A percentile compares a stretch with the other conserved stretches of the same genome.
These are phyloP conservation scores for Monarcha castaneiventris DNA, from an alignment of 2,113 vertebrate species.

Conservation along the genomic window DNA sequence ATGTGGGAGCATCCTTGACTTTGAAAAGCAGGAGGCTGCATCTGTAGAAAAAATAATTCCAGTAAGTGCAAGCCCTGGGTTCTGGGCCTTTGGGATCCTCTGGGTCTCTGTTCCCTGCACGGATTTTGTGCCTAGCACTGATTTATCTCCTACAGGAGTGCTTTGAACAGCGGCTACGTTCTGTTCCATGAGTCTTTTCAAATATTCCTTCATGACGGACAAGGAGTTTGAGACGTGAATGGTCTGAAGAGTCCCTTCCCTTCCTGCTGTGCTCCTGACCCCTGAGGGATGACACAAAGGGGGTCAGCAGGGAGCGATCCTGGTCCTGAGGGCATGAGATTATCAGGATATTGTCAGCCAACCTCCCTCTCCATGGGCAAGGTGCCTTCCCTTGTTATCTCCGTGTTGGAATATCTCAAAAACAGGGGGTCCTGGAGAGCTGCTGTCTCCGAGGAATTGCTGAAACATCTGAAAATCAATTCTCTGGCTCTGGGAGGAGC, in stretches of 20 bases:
- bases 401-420: not conserved
- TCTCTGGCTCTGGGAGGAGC: not conserved
- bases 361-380: fast-evolving
- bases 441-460: not conserved
- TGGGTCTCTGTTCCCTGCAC: not conserved
- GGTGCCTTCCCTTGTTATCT: not conserved
- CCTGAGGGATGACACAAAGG: not conserved
- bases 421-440: not conserved
- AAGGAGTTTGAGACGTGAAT: not conserved
- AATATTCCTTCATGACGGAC: not conserved
- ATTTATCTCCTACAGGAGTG: not conserved
- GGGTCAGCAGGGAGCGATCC: not conserved
- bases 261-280: not conserved
- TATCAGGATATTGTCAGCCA: not conserved
- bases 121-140: not conserved
- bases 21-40: not conserved
- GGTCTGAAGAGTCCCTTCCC: not conserved
- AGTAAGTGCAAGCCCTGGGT: not conserved
- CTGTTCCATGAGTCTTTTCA: not conserved
- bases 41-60: not conserved
- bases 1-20: not conserved
- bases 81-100: not conserved
- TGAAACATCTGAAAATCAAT: not conserved
- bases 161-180: not conserved
- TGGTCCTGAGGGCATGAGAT: not conserved